phyloP scores from a whole-genome alignment of 1,140 invertebrate genomes.

The Drosophila micromelanica region DNA sequence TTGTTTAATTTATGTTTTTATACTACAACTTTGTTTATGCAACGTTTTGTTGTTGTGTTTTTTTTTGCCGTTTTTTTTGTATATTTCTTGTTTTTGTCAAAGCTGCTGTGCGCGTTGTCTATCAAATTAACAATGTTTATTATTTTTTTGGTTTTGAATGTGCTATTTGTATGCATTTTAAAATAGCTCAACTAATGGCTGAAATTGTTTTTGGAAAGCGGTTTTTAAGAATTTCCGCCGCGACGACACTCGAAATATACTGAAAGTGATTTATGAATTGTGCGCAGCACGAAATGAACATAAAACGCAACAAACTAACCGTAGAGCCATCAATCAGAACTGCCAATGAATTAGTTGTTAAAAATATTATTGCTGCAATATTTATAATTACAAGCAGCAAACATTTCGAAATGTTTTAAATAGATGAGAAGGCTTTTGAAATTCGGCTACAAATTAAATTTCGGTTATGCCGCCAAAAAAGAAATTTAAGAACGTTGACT shows the following conservation, averaged over 20 bases:
- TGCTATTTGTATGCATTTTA: constrained; percentile 40
- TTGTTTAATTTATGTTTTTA: constrained; percentile 25
- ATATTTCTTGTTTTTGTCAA: constrained; percentile 28
- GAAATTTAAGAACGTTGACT: constrained; percentile 66
- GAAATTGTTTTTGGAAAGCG: constrained; percentile 49
- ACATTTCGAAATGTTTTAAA: constrained; percentile 20
- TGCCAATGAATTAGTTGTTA: constrained; percentile 51
- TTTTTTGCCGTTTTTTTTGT: constrained; percentile 10
- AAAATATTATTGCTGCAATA: constrained; percentile 7
- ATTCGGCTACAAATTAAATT: neutral
- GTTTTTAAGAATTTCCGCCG: constrained; percentile 20
- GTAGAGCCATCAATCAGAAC: constrained; percentile 58
- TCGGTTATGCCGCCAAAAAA: constrained; percentile 31
- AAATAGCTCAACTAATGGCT: constrained; percentile 67
- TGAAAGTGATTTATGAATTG: constrained; percentile 64
- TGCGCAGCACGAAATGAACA: constrained; percentile 34
- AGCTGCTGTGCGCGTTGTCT: constrained; percentile 59
- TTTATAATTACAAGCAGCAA: constrained; percentile 32
- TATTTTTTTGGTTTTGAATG: constrained; percentile 14
- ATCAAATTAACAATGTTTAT: constrained; percentile 67
- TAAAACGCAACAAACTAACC: constrained; percentile 40
- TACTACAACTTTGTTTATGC: constrained; percentile 28
- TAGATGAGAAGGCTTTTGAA: constrained; percentile 7
- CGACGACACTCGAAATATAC: constrained; percentile 44
- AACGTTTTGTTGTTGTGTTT: constrained; percentile 15